Percentiles rank a stretch among this genome's conserved stretches.
Evolutionary conservation across 1,140 invertebrate species (phyloP).

Genomic region (Brachionus plicatilis): DNA sequence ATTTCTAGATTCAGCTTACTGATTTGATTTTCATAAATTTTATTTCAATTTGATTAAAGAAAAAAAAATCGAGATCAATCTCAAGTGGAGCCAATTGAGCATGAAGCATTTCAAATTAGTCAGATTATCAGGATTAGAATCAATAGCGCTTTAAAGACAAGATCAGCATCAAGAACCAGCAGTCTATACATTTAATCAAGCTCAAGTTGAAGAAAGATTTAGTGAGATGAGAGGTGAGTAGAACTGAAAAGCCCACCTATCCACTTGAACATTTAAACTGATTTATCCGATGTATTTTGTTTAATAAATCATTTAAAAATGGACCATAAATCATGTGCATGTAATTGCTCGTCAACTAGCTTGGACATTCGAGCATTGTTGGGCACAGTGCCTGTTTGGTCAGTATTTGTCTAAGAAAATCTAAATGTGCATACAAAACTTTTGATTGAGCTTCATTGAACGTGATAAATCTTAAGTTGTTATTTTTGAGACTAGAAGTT

Average conservation of each 20-base stretch:
- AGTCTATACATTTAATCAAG: background rate
- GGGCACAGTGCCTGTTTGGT: background rate
- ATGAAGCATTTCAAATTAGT: background rate
- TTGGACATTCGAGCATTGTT: background rate
- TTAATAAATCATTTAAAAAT: background rate
- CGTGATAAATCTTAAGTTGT: slow-evolving; percentile 29
- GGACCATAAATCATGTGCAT: background rate
- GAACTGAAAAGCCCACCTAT: background rate
- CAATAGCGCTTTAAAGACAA: background rate
- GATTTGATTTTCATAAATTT: background rate
- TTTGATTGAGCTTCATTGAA: background rate
- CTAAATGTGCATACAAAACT: background rate
- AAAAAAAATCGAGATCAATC: background rate
- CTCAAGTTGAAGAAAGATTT: background rate
- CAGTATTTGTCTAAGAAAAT: background rate
- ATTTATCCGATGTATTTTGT: background rate
- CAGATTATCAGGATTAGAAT: background rate
- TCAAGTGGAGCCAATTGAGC: background rate
- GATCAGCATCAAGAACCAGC: background rate
- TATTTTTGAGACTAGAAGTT: background rate
- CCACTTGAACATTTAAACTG: background rate
- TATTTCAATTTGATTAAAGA: background rate
- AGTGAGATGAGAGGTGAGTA: background rate
- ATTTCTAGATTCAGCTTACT: background rate
- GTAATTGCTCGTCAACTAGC: background rate